phyloP scores from a whole-genome alignment of 2,113 vertebrate species.

The Proterorhinus semilunaris region DNA sequence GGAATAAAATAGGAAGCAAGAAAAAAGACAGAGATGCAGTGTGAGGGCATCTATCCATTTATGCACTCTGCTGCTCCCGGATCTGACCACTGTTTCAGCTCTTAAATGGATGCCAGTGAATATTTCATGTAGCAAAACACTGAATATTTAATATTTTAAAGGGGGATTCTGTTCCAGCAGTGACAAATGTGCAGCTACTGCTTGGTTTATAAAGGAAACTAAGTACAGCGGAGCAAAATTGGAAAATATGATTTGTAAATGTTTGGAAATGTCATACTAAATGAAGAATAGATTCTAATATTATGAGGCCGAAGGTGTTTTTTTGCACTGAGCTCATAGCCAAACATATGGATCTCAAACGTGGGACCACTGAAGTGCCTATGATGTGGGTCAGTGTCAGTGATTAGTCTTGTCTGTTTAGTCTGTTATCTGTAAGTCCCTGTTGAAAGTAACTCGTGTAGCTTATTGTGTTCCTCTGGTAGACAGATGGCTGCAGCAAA shows the following conservation, averaged over 20 bases:
- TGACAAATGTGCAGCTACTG: constrained; percentile 46
- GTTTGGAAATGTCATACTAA: not conserved
- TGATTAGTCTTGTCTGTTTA: too few relatives aligned
- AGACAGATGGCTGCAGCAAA: constrained; percentile 64
- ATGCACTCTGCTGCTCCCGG: constrained; percentile 37
- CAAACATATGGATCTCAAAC: too few relatives aligned
- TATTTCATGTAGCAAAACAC: constrained; percentile 67
- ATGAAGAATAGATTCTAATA: not conserved
- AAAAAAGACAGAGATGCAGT: constrained; percentile 31
- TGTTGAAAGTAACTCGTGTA: constrained; percentile 39
- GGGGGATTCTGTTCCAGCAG: constrained; percentile 47
- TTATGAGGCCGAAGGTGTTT: not conserved
- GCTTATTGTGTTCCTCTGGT: constrained; percentile 39
- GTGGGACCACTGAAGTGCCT: too few relatives aligned
- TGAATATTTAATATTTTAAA: constrained; percentile 68
- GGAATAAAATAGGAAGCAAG: constrained; percentile 36
- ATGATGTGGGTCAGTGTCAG: too few relatives aligned
- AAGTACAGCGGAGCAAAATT: constrained; percentile 20
- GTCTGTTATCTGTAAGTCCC: too few relatives aligned
- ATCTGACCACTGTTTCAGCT: constrained; percentile 50
- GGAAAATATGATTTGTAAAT: constrained; percentile 18
- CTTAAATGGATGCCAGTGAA: constrained; percentile 63
- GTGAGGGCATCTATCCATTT: constrained; percentile 32
- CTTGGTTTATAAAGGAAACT: constrained; percentile 36
- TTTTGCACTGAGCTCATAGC: too few relatives aligned